A percentile compares a stretch with the other conserved stretches of the same genome.
Conservation (phyloP, 2,888 invertebrate species). For the Thymelicus acteon region DNA sequence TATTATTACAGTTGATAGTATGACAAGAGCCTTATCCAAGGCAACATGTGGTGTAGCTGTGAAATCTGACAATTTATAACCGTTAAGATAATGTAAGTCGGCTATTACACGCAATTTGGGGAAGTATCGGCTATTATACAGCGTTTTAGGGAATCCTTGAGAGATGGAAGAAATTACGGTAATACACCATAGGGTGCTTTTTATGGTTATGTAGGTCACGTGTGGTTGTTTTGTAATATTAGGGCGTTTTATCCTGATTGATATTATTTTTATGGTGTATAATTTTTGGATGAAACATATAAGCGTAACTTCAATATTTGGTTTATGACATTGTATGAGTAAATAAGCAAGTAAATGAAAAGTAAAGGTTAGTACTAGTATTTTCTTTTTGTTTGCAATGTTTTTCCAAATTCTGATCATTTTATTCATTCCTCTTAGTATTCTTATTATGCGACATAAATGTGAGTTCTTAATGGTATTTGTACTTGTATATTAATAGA, state of each 20-base stretch:
- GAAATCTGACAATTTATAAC: constrained; percentile 56
- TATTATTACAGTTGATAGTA: neutral
- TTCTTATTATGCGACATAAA: no score
- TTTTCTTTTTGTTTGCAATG: no score
- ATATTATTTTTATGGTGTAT: constrained; percentile 20
- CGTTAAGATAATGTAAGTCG: constrained; percentile 55
- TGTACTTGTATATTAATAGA: no score
- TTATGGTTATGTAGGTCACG: constrained; percentile 35
- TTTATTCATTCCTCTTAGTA: no score
- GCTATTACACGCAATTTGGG: constrained; percentile 68
- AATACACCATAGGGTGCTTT: constrained; percentile 38
- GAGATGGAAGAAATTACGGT: constrained; percentile 45
- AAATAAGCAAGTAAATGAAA: no score
- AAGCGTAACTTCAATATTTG: no score
- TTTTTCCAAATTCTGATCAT: no score
- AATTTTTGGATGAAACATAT: no score
- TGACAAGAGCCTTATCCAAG: constrained; percentile 15
- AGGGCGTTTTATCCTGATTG: constrained; percentile 29
- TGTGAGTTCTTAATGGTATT: no score
- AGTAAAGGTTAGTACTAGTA: no score
- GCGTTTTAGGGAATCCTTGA: constrained; percentile 47
- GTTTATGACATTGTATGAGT: no score
- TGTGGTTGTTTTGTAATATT: constrained; percentile 23
- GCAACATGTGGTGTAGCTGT: constrained; percentile 55
- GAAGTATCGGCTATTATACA: constrained; percentile 54